phyloP scores from a whole-genome alignment of 2,888 invertebrate species.

The Tetrapedia diversipes region DNA sequence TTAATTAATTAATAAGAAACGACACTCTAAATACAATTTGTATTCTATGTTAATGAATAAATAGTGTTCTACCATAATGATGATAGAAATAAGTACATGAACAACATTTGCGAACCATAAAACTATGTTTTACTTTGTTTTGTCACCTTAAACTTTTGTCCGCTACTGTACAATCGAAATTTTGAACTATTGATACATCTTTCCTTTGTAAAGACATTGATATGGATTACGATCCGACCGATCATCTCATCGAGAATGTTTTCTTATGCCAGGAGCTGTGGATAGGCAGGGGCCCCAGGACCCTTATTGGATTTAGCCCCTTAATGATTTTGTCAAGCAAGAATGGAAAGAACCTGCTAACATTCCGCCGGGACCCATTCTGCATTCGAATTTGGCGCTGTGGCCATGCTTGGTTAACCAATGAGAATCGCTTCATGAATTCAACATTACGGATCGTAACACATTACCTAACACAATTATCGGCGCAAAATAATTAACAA shows the following conservation, averaged over 20 bases:
- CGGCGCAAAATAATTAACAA: slow-evolving; percentile 43
- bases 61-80: no score
- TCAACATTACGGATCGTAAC: slow-evolving; percentile 52
- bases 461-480: slow-evolving; percentile 52
- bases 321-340: slow-evolving; percentile 78
- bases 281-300: slow-evolving; percentile 53
- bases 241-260: slow-evolving; percentile 76
- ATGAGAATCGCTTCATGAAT: slow-evolving; percentile 61
- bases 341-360: slow-evolving; percentile 72
- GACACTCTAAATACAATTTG: no score
- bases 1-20: no score
- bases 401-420: slow-evolving; percentile 30
- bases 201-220: slow-evolving; percentile 65
- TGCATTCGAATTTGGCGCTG: slow-evolving; percentile 74
- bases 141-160: no score
- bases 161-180: no score
- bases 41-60: no score
- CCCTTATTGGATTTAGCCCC: slow-evolving; percentile 79
- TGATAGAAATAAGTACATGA: no score
- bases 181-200: slow-evolving; percentile 8
- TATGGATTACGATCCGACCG: slow-evolving; percentile 76
- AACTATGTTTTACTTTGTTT: no score
- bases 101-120: no score
- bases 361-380: slow-evolving; percentile 72
- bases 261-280: slow-evolving; percentile 70